Conservation (phyloP, 37 sponge, comb jelly and placozoan species). For the Halichondria panicea region DNA sequence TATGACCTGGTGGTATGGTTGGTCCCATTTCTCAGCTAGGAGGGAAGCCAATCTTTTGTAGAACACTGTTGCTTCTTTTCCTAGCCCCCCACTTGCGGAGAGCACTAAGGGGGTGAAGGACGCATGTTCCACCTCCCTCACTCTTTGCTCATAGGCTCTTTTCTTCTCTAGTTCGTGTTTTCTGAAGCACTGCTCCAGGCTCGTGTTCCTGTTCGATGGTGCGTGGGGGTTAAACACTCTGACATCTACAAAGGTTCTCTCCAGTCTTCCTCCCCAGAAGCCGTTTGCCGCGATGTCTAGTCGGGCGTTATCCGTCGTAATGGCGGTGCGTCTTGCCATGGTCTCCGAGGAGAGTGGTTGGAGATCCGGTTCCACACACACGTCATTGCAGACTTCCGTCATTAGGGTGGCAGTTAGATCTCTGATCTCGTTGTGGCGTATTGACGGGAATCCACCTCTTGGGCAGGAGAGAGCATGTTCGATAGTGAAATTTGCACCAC, state of each 20-base stretch:
- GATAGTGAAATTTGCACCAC: constrained; percentile 14
- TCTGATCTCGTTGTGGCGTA: constrained; percentile 38
- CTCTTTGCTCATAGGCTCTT: constrained; percentile 36
- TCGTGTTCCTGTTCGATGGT: neutral
- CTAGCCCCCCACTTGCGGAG: constrained; percentile 54
- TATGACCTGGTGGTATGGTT: constrained; percentile 3
- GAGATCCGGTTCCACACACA: constrained; percentile 30
- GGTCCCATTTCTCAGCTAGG: constrained; percentile 10
- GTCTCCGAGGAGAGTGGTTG: constrained; percentile 41
- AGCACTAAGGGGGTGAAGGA: constrained; percentile 37
- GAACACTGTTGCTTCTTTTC: constrained; percentile 28
- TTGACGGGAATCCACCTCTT: constrained; percentile 24
- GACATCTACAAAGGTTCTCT: constrained; percentile 15
- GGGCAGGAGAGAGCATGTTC: constrained; percentile 30
- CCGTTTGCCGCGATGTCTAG: constrained; percentile 26
- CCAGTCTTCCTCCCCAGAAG: constrained; percentile 28
- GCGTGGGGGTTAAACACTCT: neutral
- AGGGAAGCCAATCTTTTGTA: constrained; percentile 28
- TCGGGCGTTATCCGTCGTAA: constrained; percentile 16
- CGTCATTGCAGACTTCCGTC: constrained; percentile 38
- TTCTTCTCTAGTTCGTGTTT: constrained; percentile 25
- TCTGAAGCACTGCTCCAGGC: constrained; percentile 2
- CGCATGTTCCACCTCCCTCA: constrained; percentile 41
- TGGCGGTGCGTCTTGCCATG: constrained; percentile 12
- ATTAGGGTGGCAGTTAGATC: constrained; percentile 44